Evolutionary conservation across 2,797 vertebrate species (phyloP), one percentile per base, ranked within the genome.

Genomic region (Danio aesculapii): DNA sequence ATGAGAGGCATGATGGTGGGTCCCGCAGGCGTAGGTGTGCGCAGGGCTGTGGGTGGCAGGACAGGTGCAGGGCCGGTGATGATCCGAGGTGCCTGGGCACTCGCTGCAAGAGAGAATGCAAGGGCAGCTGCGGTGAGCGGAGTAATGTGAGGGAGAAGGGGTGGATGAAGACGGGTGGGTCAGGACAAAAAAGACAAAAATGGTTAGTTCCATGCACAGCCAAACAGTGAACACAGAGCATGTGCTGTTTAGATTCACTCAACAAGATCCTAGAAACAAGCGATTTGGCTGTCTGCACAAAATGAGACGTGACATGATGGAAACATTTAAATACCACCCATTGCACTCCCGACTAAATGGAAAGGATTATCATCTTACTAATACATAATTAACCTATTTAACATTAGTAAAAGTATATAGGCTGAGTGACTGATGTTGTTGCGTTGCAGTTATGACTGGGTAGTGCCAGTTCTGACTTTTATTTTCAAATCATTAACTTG

Each of bases 61-160:
- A 96, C 93, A 67, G 95, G 95, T 64, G 94, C 90, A 19, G 95
- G 95, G 90, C 96, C 96, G n/a, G 95, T 94, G 82, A 97, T 94
- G 89, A 97, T 94, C 91, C 96, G 94, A 68, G 96, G 95, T 59
- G 95, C 94, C 95, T 97, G 96, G 91, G 95, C 94, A 87, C 95
- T 95, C 30, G 96, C 96, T 95, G 96, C 96, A 94, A 98, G 95
- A 96, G 96, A 98, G 95, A 98, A 97, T 93, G 96, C 94, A 92
- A 98, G 96, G 95, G 96, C 95, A 94, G 96, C 96, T 97, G 94
- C 92, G 93, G 95, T 95, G 94, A 95, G 94, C 93, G 89, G 93
- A 93, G 92, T 94, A 94, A 92, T 91, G 89, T 70, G 89, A 92
- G 89, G 91, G 86, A 84, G 88, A 87, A 70, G 94, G 90, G 91